These are phyloP conservation scores for Eudorcas thomsonii DNA, from an alignment of 2,113 vertebrate species.

Conservation along the genomic window DNA sequence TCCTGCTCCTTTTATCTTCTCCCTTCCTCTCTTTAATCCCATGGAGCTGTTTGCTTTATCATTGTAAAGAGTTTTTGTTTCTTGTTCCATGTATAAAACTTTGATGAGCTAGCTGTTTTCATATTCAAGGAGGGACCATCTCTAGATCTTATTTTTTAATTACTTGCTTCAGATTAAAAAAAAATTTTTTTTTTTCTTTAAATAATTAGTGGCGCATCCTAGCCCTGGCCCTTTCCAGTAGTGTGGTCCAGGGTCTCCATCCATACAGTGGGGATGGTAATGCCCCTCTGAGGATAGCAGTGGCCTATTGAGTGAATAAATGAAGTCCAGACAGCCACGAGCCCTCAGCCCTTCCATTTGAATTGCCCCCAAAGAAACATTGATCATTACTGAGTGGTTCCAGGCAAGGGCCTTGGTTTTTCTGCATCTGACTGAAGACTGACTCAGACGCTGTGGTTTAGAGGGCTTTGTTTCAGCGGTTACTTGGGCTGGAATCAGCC, in stretches of 20 bases:
- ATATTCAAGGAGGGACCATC: not conserved
- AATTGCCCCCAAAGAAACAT: not conserved
- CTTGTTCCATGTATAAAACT: not conserved
- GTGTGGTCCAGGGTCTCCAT: not conserved
- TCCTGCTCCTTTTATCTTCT: not conserved
- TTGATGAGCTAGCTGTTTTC: not conserved
- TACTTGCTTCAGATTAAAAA: not conserved
- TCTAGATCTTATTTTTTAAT: not conserved
- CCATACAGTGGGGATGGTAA: not conserved
- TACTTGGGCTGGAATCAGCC: not conserved
- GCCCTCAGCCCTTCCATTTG: not conserved
- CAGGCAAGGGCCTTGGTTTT: not conserved
- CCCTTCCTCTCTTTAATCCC: not conserved
- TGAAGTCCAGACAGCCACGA: not conserved
- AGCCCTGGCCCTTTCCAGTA: not conserved
- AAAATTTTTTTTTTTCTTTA: not conserved
- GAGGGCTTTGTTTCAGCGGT: conserved; percentile 9
- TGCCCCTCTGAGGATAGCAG: not conserved
- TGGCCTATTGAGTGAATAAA: not conserved
- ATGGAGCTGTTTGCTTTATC: not conserved
- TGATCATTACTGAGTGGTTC: not conserved
- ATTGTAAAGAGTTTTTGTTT: not conserved
- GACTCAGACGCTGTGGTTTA: conserved; percentile 35
- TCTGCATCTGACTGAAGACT: not conserved
- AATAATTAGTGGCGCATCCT: not conserved